These are phyloP conservation scores for Xiphophorus maculatus DNA, from an alignment of 2,113 vertebrate species.

Conservation along the genomic window DNA sequence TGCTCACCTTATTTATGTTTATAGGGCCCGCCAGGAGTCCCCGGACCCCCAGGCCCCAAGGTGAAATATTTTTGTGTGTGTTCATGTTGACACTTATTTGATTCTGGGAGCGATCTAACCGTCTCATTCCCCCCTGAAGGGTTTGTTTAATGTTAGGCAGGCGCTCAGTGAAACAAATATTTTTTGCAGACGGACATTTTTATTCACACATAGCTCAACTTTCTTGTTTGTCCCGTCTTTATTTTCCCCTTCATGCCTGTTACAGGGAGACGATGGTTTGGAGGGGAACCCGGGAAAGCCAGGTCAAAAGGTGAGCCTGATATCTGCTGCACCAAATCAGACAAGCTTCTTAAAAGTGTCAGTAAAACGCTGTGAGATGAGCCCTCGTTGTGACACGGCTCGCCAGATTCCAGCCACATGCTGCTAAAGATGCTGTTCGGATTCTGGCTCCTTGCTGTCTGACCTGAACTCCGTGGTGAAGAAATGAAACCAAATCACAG, in stretches of 20 bases:
- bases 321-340: conserved; percentile 8
- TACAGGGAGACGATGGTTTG: conserved; percentile 78
- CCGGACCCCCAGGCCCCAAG: conserved; percentile 77
- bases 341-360: conserved; percentile 11
- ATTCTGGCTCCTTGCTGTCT: neutral
- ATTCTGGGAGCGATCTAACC: neutral
- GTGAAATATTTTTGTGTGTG: conserved; percentile 19
- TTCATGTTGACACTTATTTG: neutral
- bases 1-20: neutral
- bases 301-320: conserved; percentile 76
- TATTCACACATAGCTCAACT: neutral
- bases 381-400: neutral
- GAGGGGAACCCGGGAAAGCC: conserved; percentile 69
- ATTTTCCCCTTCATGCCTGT: neutral
- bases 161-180: neutral
- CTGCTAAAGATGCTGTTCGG: neutral
- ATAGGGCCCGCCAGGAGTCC: conserved; percentile 74
- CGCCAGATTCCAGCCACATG: neutral
- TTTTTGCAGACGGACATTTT: neutral
- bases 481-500: neutral
- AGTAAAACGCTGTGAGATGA: neutral
- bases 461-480: neutral
- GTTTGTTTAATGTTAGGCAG: neutral
- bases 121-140: neutral
- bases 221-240: neutral